phyloP scores from a whole-genome alignment of 2,113 vertebrate genomes.

The Petaurus breviceps region DNA sequence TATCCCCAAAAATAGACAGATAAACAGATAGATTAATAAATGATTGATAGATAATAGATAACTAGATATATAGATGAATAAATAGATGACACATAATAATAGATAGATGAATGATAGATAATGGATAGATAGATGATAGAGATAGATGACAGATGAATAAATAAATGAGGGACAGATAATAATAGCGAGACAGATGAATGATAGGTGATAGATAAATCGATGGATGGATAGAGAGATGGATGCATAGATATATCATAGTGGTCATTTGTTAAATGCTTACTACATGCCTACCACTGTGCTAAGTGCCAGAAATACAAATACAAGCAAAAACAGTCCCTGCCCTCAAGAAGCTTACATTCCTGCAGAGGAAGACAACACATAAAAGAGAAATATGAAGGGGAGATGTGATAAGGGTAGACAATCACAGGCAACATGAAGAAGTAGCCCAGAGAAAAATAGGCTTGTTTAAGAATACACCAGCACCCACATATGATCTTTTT shows the following conservation, averaged over 20 bases:
- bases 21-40: too few relatives aligned
- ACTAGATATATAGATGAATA: not conserved
- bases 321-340: not conserved
- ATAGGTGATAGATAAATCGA: too few relatives aligned
- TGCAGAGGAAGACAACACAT: not conserved
- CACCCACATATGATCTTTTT: not conserved
- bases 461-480: not conserved
- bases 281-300: not conserved
- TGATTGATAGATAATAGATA: not conserved
- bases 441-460: not conserved
- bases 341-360: not conserved
- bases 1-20: not conserved
- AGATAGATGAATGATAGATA: too few relatives aligned
- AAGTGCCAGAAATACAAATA: not conserved
- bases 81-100: too few relatives aligned
- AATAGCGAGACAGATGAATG: too few relatives aligned
- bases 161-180: too few relatives aligned
- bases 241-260: not conserved
- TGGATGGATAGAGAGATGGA: not conserved
- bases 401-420: not conserved
- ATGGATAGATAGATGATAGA: too few relatives aligned
- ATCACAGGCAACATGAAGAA: not conserved
- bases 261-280: not conserved
- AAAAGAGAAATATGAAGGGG: not conserved
- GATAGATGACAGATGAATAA: not conserved